Evolutionary conservation across 2,797 vertebrate genomes (phyloP).

Genomic region (Loriculus beryllinus): DNA sequence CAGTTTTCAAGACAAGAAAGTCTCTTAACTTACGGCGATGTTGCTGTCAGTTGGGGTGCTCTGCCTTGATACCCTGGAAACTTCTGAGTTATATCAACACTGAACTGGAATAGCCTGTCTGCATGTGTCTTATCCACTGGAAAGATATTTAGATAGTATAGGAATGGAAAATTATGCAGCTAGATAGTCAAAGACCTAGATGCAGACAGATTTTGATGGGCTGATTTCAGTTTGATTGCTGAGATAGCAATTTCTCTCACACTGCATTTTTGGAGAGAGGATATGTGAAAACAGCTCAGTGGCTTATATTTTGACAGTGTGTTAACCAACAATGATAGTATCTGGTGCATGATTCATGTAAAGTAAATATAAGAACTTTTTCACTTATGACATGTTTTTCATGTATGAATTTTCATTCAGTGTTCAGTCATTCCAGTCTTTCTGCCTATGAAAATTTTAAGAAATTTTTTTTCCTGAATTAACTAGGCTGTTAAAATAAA

Average conservation of each 20-base stretch:
- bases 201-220: neutral
- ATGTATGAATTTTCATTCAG: neutral
- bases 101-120: neutral
- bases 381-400: neutral
- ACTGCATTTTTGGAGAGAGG: neutral
- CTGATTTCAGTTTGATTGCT: neutral
- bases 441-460: neutral
- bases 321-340: neutral
- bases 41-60: fast-evolving
- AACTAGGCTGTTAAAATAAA: neutral
- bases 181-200: neutral
- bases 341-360: neutral
- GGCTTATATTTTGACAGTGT: neutral
- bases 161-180: neutral
- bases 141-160: neutral
- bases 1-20: neutral
- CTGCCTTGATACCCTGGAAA: neutral
- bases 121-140: fast-evolving
- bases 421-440: neutral
- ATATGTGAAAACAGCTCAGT: neutral
- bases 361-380: neutral
- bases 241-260: neutral
- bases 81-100: neutral
- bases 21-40: neutral
- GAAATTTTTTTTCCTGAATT: neutral